Base-by-base conservation (phyloP, 2,888 invertebrate species). In the Pristionchus fissidentatus region DNA sequence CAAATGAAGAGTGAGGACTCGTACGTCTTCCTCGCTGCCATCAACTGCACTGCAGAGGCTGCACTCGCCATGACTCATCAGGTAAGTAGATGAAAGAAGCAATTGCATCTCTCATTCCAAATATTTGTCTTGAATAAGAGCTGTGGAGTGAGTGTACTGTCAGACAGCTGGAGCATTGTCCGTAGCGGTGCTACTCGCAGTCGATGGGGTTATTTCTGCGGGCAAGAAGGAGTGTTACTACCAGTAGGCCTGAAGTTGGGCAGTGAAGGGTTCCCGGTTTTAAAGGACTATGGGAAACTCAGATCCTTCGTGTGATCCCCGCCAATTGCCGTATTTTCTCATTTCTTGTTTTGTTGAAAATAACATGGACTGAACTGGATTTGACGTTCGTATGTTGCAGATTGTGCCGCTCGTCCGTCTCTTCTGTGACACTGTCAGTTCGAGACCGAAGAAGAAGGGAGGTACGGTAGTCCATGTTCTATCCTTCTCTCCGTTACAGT, bases 41-140 rank as follows among this genome's bases (percentile, higher is more conserved):
- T 91, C 80, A 90, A 90, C 82, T 85, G 87, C 35, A 81, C 91
- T 29, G 88, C 89, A 32, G 90, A 91, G 83, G 85, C 90, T 66
- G 86, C 87, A 1, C n/a, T 83, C 2, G 43, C 29, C 10, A 41
- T 41, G 32, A 80, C 80, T 60, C 41, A 80, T 41, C 57, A 80
- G 52, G 80, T 60, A 55, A 52, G 78, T n/a, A 62, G 32, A 15
- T n/a, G 35, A 32, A 19, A 13, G 35, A 62, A 15, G 35, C 32
- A 32, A n/a, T n/a, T n/a, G n/a, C n/a, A n/a, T n/a, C n/a, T n/a
- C n/a, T n/a, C n/a, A n/a, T n/a, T 49, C 19, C 49, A 60, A 10
- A 19, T 8, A n/a, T 60, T 60, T 8, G n/a, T 60, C 60, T 60
- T n/a, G n/a, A n/a, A n/a, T n/a, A n/a, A n/a, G n/a, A 41, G 35